phyloP scores from a whole-genome alignment of 1,140 invertebrate genomes.

The Drosophila takahashii region DNA sequence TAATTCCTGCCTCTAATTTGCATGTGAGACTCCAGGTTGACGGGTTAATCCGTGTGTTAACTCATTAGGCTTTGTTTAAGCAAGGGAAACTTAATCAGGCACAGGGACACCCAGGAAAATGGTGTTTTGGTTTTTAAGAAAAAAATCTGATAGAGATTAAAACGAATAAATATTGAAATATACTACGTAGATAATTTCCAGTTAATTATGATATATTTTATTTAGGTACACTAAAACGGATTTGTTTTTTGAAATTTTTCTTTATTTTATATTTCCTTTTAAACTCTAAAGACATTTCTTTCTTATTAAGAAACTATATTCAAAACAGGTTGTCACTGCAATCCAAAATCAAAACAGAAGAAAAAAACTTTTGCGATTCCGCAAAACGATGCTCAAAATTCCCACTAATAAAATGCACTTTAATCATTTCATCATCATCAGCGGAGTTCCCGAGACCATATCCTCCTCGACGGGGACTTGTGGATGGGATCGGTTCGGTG shows the following conservation, averaged over 20 bases:
- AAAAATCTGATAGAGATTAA: too few species aligned
- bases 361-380: not conserved
- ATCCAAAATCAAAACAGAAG: not conserved
- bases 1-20: constrained; percentile 52
- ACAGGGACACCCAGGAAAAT: not conserved
- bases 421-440: constrained; percentile 61
- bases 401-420: constrained; percentile 64
- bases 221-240: too few species aligned
- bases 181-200: too few species aligned
- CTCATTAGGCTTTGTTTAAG: constrained; percentile 56
- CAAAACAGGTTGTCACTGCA: not conserved
- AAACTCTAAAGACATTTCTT: too few species aligned
- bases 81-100: not conserved
- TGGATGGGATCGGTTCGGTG: constrained; percentile 51
- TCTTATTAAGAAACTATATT: too few species aligned
- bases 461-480: constrained; percentile 11
- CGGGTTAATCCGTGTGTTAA: constrained; percentile 67
- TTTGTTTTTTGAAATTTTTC: too few species aligned
- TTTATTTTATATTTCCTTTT: too few species aligned
- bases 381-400: constrained; percentile 37
- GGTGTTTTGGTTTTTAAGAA: not conserved
- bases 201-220: too few species aligned
- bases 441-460: constrained; percentile 16
- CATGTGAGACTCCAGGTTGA: constrained; percentile 50
- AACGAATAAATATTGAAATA: too few species aligned